Base-by-base conservation (phyloP, 2,113 vertebrate species). In the Polypterus bichir region DNA sequence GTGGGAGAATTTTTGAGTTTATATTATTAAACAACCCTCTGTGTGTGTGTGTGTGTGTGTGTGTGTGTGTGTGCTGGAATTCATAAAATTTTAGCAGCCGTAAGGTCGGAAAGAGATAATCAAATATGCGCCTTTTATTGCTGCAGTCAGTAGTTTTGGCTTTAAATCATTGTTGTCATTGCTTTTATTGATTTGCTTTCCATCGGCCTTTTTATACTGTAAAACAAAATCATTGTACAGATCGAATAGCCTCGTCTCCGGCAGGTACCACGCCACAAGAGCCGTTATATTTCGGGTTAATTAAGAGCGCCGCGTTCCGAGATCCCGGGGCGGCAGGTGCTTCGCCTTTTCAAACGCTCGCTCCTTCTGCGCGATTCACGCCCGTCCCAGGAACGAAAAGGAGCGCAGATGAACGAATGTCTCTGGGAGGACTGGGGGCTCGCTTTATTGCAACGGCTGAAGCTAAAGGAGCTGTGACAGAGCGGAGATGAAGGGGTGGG, bases 401-500 rank as follows among this genome's bases (percentile, higher is more conserved):
- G 27, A 27, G 27, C 27, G 27, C 27, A 27, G 27, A 27, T 27
- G 27, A 27, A 27, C 83, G 81, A 76, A 80, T 74, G 78, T 48
- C 49, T 65, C 49, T 68, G 65, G 74, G 65, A 57, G 4, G 66
- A 63, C 65, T 65, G 71, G 72, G 81, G 80, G 63, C 81, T 84
- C 82, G 78, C 88, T 89, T 90, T 82, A 84, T 86, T 86, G 82
- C 72, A 84, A 83, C 83, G 88, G 86, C 89, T 84, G 88, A 80
- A 79, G 76, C 79, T 77, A 75, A 86, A 89, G 88, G 82, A 78
- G 86, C 84, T 88, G 76, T 88, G 92, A 88, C 88, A 89, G 78
- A 57, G 85, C 83, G 87, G 85, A 91, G 91, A 87, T 82, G 87
- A 81, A 89, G 88, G 90, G 90, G 88, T 83, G 91, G 92, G 86